These are phyloP conservation scores for Coenobita brevimanus DNA, from an alignment of 1,140 invertebrate genomes.

Conservation along the genomic window DNA sequence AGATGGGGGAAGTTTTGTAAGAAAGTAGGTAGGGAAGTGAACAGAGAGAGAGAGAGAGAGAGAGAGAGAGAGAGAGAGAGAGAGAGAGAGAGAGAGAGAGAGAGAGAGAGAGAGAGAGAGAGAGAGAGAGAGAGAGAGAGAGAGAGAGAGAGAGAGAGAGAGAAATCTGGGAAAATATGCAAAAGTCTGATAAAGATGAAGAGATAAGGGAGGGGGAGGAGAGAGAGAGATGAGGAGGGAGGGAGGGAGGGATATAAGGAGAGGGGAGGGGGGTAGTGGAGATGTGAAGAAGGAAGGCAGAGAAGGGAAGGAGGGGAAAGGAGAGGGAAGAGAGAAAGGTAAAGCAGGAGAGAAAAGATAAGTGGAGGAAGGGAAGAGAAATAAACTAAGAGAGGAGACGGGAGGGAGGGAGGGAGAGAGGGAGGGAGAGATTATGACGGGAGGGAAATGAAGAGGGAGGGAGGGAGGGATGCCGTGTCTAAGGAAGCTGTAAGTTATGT, in stretches of 20 bases:
- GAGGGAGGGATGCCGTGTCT: no score
- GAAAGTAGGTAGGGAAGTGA: background rate
- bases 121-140: background rate
- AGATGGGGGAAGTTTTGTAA: background rate
- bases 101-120: background rate
- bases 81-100: background rate
- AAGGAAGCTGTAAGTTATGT: no score
- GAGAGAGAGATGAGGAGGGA: background rate
- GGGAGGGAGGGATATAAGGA: background rate
- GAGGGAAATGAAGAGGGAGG: no score
- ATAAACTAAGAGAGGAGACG: background rate
- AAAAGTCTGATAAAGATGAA: no score
- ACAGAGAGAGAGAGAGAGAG: conserved; percentile 2
- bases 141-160: background rate
- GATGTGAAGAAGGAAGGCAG: background rate
- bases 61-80: background rate
- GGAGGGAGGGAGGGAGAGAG: no score
- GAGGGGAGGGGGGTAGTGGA: background rate
- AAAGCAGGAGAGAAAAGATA: background rate
- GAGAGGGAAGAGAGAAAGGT: no score
- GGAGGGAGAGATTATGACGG: no score
- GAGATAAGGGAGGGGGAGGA: background rate
- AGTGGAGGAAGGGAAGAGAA: background rate
- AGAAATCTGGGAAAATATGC: background rate
- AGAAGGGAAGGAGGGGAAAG: background rate